phyloP scores from a whole-genome alignment of 2,888 invertebrate species.

The Pammene aurita region DNA sequence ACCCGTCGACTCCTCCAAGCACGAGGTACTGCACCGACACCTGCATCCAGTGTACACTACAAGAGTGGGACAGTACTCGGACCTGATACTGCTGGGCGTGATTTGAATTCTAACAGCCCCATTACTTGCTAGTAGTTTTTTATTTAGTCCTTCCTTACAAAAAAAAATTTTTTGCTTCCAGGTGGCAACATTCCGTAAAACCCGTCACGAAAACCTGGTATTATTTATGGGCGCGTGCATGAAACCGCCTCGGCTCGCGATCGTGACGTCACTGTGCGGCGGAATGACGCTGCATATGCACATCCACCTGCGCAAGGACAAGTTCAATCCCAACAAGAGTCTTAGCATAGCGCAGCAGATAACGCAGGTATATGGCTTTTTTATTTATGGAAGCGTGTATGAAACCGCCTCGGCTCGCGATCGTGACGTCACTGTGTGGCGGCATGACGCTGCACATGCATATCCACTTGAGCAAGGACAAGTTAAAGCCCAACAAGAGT shows the following conservation, averaged over 20 bases:
- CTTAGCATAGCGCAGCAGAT: conserved; percentile 98
- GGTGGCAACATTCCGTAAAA: conserved; percentile 98
- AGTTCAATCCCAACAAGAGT: conserved; percentile 96
- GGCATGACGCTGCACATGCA: conserved; percentile 97
- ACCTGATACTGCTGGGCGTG: too few species aligned
- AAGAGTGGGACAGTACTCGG: too few species aligned
- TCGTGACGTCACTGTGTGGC: conserved; percentile 98
- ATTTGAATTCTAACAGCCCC: too few species aligned
- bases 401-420: conserved; percentile 97
- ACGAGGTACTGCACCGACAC: too few species aligned
- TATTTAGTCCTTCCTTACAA: too few species aligned
- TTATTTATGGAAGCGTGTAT: not conserved
- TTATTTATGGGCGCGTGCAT: conserved; percentile 99
- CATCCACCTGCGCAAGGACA: conserved; percentile 95
- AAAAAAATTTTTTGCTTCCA: conserved; percentile 52
- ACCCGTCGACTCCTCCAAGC: too few species aligned
- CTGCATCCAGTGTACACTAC: too few species aligned
- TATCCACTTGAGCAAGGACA: conserved; percentile 95
- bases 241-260: conserved; percentile 97
- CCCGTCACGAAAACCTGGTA: conserved; percentile 98
- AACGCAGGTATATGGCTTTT: conserved; percentile 86
- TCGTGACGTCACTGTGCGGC: conserved; percentile 98
- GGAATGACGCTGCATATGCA: conserved; percentile 97
- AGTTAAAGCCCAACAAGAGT: conserved; percentile 96
- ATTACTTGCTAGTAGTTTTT: too few species aligned